Conservation (phyloP, 2,113 vertebrate species). For the Indicator maculatus region DNA sequence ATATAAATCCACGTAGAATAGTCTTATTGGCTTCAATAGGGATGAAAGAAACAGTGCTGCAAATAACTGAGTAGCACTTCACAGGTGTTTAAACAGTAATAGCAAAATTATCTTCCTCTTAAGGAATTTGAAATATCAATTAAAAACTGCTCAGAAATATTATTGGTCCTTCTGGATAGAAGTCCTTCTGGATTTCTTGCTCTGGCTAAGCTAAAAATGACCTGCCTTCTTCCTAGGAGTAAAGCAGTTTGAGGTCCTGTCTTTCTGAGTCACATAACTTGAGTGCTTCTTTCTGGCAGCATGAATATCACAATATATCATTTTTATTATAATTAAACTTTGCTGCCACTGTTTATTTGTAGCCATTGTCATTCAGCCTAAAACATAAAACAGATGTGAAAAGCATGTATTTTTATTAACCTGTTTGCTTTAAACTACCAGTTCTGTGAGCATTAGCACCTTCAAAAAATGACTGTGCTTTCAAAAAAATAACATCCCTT, state of each 20-base stretch:
- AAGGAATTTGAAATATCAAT: conserved; percentile 11
- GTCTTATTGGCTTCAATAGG: not conserved
- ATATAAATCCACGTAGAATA: conserved; percentile 23
- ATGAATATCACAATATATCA: not conserved
- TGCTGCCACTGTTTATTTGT: not conserved
- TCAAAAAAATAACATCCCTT: not conserved
- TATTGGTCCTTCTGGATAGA: not conserved
- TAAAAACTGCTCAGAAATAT: not conserved
- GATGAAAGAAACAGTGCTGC: conserved; percentile 28
- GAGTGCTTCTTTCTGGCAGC: not conserved
- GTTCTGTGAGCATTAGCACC: not conserved
- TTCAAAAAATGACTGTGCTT: not conserved
- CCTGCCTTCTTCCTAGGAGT: not conserved
- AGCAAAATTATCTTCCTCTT: conserved; percentile 4
- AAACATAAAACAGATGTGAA: not conserved
- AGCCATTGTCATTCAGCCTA: not conserved
- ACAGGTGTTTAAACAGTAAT: not conserved
- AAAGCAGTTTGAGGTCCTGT: not conserved
- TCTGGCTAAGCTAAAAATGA: not conserved
- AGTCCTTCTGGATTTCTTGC: not conserved
- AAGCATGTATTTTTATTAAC: not conserved
- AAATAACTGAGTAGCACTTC: not conserved
- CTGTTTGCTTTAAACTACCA: not conserved
- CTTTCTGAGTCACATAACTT: not conserved
- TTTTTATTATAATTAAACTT: not conserved